Evolutionary conservation across 2,113 vertebrate genomes (phyloP).

Genomic region (Lipotes vexillifer): DNA sequence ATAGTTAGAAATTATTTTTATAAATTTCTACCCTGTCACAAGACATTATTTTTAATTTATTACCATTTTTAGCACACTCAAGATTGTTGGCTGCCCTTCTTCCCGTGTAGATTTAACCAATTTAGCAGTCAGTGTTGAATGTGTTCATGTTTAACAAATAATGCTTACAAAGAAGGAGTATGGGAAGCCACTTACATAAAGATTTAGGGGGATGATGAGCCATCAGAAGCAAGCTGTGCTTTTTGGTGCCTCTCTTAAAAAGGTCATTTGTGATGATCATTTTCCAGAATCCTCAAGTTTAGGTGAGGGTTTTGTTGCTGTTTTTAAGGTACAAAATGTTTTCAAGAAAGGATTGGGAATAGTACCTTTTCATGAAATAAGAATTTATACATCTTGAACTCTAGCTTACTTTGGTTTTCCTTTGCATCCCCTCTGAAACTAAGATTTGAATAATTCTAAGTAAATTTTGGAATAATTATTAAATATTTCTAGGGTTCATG

Average conservation of each 20-base stretch:
- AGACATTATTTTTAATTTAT: conserved; percentile 56
- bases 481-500: not conserved
- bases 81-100: conserved; percentile 65
- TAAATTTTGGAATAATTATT: not conserved
- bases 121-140: conserved; percentile 53
- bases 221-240: conserved; percentile 30
- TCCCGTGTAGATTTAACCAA: conserved; percentile 48
- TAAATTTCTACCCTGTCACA: conserved; percentile 34
- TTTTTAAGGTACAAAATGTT: not conserved
- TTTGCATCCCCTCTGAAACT: not conserved
- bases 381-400: not conserved
- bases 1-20: conserved; percentile 18
- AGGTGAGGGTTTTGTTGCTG: not conserved
- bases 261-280: not conserved
- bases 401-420: not conserved
- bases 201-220: conserved; percentile 44
- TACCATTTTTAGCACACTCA: conserved; percentile 63
- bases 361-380: not conserved
- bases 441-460: not conserved
- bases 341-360: not conserved
- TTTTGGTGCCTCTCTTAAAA: not conserved
- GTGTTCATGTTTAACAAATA: conserved; percentile 56
- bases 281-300: not conserved
- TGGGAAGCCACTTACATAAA: conserved; percentile 42
- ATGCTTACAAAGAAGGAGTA: conserved; percentile 19